These are phyloP conservation scores for Rhea pennata DNA, from an alignment of 2,113 vertebrate genomes.

Conservation along the genomic window DNA sequence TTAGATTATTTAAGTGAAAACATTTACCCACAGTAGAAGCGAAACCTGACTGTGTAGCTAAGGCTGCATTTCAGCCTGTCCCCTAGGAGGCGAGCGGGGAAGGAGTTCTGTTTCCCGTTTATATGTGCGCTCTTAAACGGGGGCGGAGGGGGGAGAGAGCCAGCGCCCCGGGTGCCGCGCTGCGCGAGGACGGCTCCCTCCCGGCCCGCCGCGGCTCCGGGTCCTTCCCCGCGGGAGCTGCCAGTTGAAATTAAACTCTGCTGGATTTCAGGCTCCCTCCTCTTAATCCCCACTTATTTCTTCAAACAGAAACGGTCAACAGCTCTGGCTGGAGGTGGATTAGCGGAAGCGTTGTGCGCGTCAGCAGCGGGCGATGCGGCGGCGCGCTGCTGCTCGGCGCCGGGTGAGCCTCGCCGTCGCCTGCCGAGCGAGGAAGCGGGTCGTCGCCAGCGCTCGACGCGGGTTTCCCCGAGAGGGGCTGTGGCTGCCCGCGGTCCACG, in stretches of 20 bases:
- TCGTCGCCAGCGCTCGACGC: constrained; percentile 30
- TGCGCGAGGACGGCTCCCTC: not conserved
- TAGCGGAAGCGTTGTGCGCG: not conserved
- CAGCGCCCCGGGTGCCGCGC: too few relatives aligned
- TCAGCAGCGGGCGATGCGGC: not conserved
- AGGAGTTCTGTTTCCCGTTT: not conserved
- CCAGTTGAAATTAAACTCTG: constrained; percentile 33
- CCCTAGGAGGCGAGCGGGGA: not conserved
- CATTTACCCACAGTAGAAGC: not conserved
- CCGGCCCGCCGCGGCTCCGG: not conserved
- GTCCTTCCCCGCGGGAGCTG: not conserved
- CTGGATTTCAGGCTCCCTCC: constrained; percentile 8
- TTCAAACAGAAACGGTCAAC: constrained; percentile 26
- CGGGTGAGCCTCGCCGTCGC: not conserved
- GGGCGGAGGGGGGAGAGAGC: too few relatives aligned
- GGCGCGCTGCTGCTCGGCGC: not conserved
- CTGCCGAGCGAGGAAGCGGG: not conserved
- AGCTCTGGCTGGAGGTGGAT: not conserved
- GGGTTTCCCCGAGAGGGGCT: not conserved
- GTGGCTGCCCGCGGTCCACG: not conserved
- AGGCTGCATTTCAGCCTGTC: not conserved
- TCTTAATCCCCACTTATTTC: constrained; percentile 51
- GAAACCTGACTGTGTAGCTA: not conserved
- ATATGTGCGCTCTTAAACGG: not conserved
- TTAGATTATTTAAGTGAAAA: not conserved